Base-by-base conservation (phyloP, 2,797 vertebrate species). In the Chaunax sp. region DNA sequence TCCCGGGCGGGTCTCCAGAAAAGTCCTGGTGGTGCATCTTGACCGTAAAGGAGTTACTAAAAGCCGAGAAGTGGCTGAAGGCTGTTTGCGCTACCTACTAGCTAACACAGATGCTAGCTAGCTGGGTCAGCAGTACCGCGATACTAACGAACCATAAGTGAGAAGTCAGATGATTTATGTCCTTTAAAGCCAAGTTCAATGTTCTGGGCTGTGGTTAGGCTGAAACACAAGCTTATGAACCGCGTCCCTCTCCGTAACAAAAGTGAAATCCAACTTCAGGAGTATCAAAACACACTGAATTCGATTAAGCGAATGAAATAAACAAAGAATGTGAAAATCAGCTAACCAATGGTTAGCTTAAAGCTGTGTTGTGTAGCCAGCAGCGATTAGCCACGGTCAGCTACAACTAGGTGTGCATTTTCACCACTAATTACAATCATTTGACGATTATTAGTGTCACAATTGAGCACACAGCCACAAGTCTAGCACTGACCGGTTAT, bases 1-100 rank as follows among this genome's bases (percentile, higher is more conserved):
- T 20, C 8, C 76, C 85, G 4, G 88, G 55, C 14, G 85, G 83
- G 57, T 98, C 96, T 76, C 94, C 93, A 37, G 95, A 84, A 86
- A 94, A 95, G 65, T 98, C 96, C 89, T 96, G 95, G 90, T 98
- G 96, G 90, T 98, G 96, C 97, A 98, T 98, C 89, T 92, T 77
- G 7, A 15, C 50, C 15, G 11, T 26, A 2, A 30, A 53, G 14
- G 9, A 64, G 65, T 54, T 59, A 22, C 15, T 26, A 23, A 47
- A 55, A 52, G 25, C 69, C 58, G 43, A 76, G 41, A 60, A 69
- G 26, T 41, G 56, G 54, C 72, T 13, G 55, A 3, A 19, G 25
- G 62, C 23, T 73, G 35, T 52, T 38, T 51, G 62, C 50, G 59
- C 51, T 70, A 53, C 69, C 77, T 72, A 33, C 65, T 28, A 66